phyloP scores from a whole-genome alignment of 1,140 invertebrate species.

The Manduca sexta region DNA sequence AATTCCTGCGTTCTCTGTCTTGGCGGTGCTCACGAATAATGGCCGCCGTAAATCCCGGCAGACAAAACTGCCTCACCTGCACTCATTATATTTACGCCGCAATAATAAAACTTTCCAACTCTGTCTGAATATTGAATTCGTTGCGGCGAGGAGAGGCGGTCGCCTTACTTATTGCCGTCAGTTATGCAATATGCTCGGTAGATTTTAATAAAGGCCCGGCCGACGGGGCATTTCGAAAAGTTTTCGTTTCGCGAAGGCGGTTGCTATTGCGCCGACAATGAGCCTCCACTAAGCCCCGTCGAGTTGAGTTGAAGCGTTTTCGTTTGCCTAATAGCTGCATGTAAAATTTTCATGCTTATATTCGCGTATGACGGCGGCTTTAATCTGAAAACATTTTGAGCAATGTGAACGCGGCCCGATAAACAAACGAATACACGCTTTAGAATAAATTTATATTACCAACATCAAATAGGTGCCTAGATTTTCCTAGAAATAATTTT shows the following conservation, averaged over 20 bases:
- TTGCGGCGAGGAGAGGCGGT: conserved; percentile 48
- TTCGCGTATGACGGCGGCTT: conserved; percentile 6
- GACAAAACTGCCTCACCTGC: conserved; percentile 63
- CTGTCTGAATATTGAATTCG: conserved; percentile 67
- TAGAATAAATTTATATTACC: too few species aligned
- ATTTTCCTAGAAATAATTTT: too few species aligned
- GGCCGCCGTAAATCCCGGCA: conserved; percentile 55
- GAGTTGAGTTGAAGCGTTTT: conserved; percentile 39
- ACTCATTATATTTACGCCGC: conserved; percentile 70
- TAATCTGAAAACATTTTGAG: neutral
- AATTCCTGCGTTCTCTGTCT: conserved; percentile 49
- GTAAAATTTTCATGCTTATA: conserved; percentile 24
- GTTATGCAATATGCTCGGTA: conserved; percentile 65
- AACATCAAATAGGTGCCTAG: too few species aligned
- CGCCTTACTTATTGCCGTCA: conserved; percentile 67
- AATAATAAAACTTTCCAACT: conserved; percentile 71
- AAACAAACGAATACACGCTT: too few species aligned
- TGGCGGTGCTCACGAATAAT: conserved; percentile 37
- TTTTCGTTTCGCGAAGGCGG: conserved; percentile 63
- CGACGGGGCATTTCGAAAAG: conserved; percentile 60
- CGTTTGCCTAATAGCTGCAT: conserved; percentile 39
- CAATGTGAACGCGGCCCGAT: neutral
- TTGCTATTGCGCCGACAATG: conserved; percentile 53
- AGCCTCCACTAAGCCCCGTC: conserved; percentile 40
- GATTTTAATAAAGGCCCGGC: conserved; percentile 66